Percentiles rank a stretch among this genome's conserved stretches.
Evolutionary conservation across 2,113 vertebrate species (phyloP).

Genomic region (Callospermophilus lateralis): DNA sequence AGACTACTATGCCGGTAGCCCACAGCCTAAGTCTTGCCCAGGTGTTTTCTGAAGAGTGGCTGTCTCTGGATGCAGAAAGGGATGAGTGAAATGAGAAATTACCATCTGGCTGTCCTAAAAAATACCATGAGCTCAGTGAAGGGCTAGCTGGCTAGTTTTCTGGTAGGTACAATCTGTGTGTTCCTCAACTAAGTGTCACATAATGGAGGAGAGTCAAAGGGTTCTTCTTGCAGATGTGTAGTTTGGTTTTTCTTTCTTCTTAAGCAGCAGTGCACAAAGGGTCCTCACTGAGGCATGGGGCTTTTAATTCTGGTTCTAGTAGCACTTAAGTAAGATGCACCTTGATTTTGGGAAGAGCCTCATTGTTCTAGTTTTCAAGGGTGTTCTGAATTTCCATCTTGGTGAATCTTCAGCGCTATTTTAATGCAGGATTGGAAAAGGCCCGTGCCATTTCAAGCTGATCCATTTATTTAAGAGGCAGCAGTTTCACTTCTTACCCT

Average conservation of each 20-base stretch:
- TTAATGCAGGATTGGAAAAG: neutral
- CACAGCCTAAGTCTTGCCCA: conserved; percentile 70
- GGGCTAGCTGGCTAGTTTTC: neutral
- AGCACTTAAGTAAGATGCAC: neutral
- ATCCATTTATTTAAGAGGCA: neutral
- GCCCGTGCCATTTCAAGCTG: neutral
- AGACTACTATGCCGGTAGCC: conserved; percentile 76
- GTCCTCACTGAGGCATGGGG: no score
- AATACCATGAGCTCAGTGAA: conserved; percentile 17
- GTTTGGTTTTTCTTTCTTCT: neutral
- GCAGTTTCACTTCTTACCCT: neutral
- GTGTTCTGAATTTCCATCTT: neutral
- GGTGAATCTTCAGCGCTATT: neutral
- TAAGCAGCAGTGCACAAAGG: neutral
- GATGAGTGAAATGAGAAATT: conserved; percentile 63
- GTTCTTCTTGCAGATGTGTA: neutral
- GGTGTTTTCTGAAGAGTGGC: conserved; percentile 76
- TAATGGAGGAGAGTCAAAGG: neutral
- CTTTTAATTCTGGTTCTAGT: neutral
- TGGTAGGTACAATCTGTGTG: neutral
- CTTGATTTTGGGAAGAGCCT: neutral
- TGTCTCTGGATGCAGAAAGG: conserved; percentile 63
- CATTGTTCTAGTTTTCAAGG: conserved; percentile 9
- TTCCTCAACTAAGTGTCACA: neutral
- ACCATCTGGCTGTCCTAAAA: conserved; percentile 76